phyloP scores from a whole-genome alignment of 2,797 vertebrate species.

The Acipenser oxyrinchus region DNA sequence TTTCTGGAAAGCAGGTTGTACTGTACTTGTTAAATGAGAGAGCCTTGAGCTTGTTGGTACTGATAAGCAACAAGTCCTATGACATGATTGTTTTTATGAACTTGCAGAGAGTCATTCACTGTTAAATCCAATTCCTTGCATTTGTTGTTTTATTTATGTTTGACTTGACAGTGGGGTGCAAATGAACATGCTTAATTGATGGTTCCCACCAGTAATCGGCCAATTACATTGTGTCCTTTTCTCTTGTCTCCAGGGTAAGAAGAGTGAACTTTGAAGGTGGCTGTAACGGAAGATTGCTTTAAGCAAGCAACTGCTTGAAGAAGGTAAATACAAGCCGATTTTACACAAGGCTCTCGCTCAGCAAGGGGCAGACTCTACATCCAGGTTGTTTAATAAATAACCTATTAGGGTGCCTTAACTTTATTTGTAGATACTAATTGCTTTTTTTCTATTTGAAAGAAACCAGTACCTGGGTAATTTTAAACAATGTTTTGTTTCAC shows the following conservation, averaged over 20 bases:
- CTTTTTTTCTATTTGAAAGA: too few relatives aligned
- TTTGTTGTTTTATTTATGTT: constrained; percentile 39
- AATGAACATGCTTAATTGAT: constrained; percentile 34
- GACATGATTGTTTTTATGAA: too few relatives aligned
- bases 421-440: constrained; percentile 33
- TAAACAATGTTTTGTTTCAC: too few relatives aligned
- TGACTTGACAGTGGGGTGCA: constrained; percentile 33
- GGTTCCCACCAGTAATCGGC: constrained; percentile 38
- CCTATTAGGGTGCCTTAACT: constrained; percentile 30
- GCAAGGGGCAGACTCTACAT: constrained; percentile 16
- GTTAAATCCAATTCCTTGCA: background rate
- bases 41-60: too few relatives aligned
- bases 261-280: too few relatives aligned
- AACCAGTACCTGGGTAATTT: too few relatives aligned
- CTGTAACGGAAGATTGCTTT: constrained; percentile 81
- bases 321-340: constrained; percentile 73
- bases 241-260: constrained; percentile 74
- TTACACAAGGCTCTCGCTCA: constrained; percentile 19
- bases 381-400: constrained; percentile 47
- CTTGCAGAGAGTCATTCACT: too few relatives aligned
- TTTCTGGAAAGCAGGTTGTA: too few relatives aligned
- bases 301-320: constrained; percentile 70
- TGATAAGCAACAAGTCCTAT: too few relatives aligned
- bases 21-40: too few relatives aligned
- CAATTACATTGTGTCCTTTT: constrained; percentile 49